These are phyloP conservation scores for Crypturellus undulatus DNA, from an alignment of 2,113 vertebrate species.

Conservation along the genomic window DNA sequence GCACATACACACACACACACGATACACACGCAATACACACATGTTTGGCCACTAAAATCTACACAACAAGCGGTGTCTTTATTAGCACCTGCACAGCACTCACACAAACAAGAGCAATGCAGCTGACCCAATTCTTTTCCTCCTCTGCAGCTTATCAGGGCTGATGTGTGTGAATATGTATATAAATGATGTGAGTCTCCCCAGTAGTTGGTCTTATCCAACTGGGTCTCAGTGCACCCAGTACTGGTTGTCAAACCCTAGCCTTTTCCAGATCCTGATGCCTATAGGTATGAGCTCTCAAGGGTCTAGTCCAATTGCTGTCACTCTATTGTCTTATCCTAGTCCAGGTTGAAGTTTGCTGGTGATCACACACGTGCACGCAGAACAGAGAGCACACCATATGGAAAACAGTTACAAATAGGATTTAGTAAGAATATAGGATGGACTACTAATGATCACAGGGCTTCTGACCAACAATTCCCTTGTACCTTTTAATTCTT, in stretches of 20 bases:
- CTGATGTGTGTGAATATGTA: neutral
- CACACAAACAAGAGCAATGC: neutral
- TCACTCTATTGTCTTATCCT: too few relatives aligned
- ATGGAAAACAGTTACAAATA: neutral
- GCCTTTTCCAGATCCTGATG: neutral
- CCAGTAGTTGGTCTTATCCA: neutral
- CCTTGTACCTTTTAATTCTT: neutral
- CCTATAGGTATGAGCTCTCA: neutral
- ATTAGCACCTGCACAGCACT: neutral
- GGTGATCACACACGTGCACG: neutral
- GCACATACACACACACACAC: accelerated
- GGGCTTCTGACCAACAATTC: neutral
- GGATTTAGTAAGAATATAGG: neutral
- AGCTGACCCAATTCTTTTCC: neutral
- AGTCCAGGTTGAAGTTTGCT: neutral
- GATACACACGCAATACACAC: accelerated
- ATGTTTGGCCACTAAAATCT: neutral
- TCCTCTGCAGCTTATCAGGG: neutral
- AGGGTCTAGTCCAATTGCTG: neutral
- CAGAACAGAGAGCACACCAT: neutral
- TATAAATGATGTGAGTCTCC: accelerated
- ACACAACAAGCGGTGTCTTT: accelerated
- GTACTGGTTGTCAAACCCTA: neutral
- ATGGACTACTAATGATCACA: neutral
- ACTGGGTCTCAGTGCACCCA: accelerated